phyloP scores from a whole-genome alignment of 2,888 invertebrate genomes.

The Cerceris rybyensis region DNA sequence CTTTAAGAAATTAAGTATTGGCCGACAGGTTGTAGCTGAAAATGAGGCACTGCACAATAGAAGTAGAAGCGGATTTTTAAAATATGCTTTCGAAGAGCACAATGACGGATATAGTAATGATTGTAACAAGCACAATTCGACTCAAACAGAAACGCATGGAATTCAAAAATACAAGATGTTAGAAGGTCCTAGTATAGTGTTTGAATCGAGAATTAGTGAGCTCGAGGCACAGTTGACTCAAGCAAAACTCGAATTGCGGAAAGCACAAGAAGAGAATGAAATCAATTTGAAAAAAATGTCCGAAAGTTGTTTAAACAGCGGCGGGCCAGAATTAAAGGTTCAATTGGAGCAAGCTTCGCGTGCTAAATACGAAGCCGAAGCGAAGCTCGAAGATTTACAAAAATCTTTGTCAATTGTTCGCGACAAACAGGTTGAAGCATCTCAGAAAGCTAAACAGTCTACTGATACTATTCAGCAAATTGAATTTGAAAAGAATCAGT shows the following conservation, averaged over 20 bases:
- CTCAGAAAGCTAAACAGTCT: conserved; percentile 86
- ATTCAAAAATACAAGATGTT: conserved; percentile 75
- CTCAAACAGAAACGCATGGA: conserved; percentile 33
- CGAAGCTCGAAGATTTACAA: conserved; percentile 86
- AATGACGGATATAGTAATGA: conserved; percentile 67
- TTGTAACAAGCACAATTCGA: conserved; percentile 6
- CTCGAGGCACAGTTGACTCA: conserved; percentile 92
- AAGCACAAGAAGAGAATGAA: conserved; percentile 87
- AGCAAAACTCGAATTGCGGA: conserved; percentile 89
- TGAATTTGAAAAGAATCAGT: conserved; percentile 89
- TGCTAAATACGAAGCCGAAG: conserved; percentile 74
- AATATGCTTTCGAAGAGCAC: conserved; percentile 84
- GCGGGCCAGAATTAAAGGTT: conserved; percentile 58
- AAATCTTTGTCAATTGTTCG: conserved; percentile 86
- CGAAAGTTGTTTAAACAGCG: conserved; percentile 57
- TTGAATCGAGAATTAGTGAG: conserved; percentile 92
- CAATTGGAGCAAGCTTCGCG: conserved; percentile 73
- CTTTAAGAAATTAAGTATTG: background rate
- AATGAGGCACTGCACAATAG: conserved; percentile 91
- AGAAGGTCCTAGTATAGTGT: conserved; percentile 91
- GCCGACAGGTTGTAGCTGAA: conserved; percentile 87
- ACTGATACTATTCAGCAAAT: conserved; percentile 89
- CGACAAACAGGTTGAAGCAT: conserved; percentile 85
- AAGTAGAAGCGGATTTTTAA: conserved; percentile 87
- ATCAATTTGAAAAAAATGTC: conserved; percentile 79